phyloP scores from a whole-genome alignment of 1,140 invertebrate genomes.

The Caenorhabditis latens region DNA sequence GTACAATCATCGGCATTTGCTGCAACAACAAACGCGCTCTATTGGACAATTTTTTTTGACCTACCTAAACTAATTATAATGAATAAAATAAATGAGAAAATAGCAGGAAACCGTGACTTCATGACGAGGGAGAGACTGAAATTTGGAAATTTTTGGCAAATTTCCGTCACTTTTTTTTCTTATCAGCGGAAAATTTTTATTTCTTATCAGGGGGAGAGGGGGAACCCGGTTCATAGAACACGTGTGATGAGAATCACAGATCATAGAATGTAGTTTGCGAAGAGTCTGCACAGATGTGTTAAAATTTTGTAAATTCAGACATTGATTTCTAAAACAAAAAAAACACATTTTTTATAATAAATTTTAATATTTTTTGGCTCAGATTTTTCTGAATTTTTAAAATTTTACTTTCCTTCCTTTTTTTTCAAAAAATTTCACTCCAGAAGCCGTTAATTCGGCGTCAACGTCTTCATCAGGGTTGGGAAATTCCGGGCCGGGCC shows the following conservation, averaged over 20 bases:
- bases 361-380: too few relatives aligned
- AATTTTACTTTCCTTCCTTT: too few relatives aligned
- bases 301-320: too few relatives aligned
- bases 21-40: neutral
- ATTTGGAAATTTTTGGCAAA: neutral
- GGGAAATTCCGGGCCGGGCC: too few relatives aligned
- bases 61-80: neutral
- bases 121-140: neutral
- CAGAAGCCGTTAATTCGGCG: neutral
- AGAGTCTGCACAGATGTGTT: too few relatives aligned
- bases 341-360: too few relatives aligned
- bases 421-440: neutral
- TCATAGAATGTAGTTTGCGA: neutral
- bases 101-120: slow-evolving; percentile 14
- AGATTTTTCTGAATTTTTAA: neutral
- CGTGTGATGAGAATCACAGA: neutral
- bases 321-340: too few relatives aligned
- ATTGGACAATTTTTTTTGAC: neutral
- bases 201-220: neutral
- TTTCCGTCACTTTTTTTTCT: neutral
- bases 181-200: neutral
- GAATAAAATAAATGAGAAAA: neutral
- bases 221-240: slow-evolving; percentile 9
- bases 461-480: neutral
- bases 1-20: slow-evolving; percentile 3